Base-by-base conservation (phyloP, 1,140 invertebrate species). In the Cephus cinctus region DNA sequence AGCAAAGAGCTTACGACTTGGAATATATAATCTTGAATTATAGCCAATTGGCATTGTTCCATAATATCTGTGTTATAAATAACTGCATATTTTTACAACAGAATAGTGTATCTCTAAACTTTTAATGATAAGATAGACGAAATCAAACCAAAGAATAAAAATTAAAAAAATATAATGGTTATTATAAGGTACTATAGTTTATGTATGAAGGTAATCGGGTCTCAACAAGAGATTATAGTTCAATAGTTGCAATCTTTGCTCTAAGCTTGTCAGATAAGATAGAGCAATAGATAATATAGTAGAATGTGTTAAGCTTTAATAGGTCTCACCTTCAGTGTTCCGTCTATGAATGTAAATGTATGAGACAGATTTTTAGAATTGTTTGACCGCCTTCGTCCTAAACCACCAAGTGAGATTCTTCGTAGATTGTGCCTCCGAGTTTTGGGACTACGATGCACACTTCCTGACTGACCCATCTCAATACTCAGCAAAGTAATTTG, bases 311-410 rank as follows among this genome's bases (percentile, higher is more conserved):
- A n/a, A n/a, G n/a, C n/a, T n/a, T n/a, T n/a, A n/a, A n/a, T n/a
- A n/a, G n/a, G n/a, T n/a, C n/a, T n/a, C 50, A 56, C 54, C 54
- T 56, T 56, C n/a, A 56, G 40, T 9, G 50, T 47, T 11, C 52
- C 54, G 23, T 53, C 47, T 2, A 40, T 43, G n/a, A 52, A 47
- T 3, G 54, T 50, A 50, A 56, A 56, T 2, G 54, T 56, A 23
- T 56, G 54, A 4, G 54, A 56, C 9, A 56, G 32, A 47, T 52
- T 52, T 47, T 56, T 56, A 1, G 54, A 52, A 31, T 50, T 47
- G 25, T 52, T 46, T 20, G 25, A 43, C 8, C 46, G 36, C 35
- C 43, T 31, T 47, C 38, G 46, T 15, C 54, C 46, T 9, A 56
- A 44, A 18, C 40, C 19, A 22, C 34, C 31, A 12, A 56, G 11